Conservation (phyloP, 2,797 vertebrate genomes). For the Gastrophryne carolinensis region DNA sequence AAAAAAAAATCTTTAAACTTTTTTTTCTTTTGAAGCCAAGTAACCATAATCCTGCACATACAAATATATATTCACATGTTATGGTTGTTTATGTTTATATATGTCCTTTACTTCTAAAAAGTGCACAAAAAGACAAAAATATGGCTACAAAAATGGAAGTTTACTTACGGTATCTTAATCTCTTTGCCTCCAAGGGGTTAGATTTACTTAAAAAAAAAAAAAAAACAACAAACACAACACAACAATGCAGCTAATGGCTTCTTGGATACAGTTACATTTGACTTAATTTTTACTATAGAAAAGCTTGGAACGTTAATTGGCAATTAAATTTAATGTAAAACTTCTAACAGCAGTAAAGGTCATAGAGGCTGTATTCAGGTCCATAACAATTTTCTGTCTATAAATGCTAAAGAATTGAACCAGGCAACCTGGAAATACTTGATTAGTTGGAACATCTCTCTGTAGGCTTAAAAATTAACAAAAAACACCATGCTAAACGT, state of each 20-base stretch:
- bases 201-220: too few relatives aligned
- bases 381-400: conserved; percentile 7
- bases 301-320: background rate
- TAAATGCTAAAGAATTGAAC: conserved; percentile 12
- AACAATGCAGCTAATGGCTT: background rate
- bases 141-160: too few relatives aligned
- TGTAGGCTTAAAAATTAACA: conserved; percentile 25
- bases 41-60: too few relatives aligned
- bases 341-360: conserved; percentile 14
- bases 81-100: too few relatives aligned
- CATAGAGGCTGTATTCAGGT: background rate
- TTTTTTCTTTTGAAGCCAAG: too few relatives aligned
- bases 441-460: conserved; percentile 24
- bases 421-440: background rate
- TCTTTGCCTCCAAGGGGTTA: too few relatives aligned
- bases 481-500: too few relatives aligned
- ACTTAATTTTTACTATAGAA: background rate
- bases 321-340: conserved; percentile 22
- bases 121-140: too few relatives aligned
- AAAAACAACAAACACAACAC: too few relatives aligned
- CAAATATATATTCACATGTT: too few relatives aligned
- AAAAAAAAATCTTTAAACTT: too few relatives aligned
- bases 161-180: background rate
- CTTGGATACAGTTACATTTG: background rate
- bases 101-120: too few relatives aligned